A percentile compares a stretch with the other conserved stretches of the same genome.
Evolutionary conservation across 2,797 vertebrate genomes (phyloP).

Genomic region (Oreortyx pictus): DNA sequence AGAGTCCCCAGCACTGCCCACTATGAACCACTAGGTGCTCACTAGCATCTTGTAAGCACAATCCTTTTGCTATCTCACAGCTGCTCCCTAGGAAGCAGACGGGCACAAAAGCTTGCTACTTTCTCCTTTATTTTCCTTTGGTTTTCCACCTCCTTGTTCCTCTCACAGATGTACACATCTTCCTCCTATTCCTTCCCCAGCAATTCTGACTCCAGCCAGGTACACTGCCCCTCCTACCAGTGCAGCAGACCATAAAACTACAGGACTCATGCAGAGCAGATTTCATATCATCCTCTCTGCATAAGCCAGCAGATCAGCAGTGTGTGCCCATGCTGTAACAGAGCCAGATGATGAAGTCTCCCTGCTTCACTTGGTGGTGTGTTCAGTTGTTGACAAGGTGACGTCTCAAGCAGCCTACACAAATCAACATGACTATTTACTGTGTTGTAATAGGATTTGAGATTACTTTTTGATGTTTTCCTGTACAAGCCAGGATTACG

Average conservation of each 20-base stretch:
- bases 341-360: not conserved
- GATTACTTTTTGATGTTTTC: not conserved
- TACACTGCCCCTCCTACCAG: accelerated
- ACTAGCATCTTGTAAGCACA: not conserved
- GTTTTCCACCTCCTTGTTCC: not conserved
- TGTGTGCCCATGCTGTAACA: not conserved
- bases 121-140: not conserved
- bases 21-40: not conserved
- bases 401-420: not conserved
- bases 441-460: not conserved
- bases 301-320: not conserved
- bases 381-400: not conserved
- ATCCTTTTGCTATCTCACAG: not conserved
- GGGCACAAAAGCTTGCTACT: not conserved
- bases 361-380: not conserved
- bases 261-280: not conserved
- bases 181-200: not conserved
- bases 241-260: accelerated
- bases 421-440: not conserved
- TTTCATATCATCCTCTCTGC: not conserved
- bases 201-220: not conserved
- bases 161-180: not conserved
- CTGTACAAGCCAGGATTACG: not conserved
- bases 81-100: not conserved
- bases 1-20: not conserved